A percentile compares a stretch with the other conserved stretches of the same genome.
Conservation (phyloP, 2,113 vertebrate species). For the Cyanocitta stelleri region DNA sequence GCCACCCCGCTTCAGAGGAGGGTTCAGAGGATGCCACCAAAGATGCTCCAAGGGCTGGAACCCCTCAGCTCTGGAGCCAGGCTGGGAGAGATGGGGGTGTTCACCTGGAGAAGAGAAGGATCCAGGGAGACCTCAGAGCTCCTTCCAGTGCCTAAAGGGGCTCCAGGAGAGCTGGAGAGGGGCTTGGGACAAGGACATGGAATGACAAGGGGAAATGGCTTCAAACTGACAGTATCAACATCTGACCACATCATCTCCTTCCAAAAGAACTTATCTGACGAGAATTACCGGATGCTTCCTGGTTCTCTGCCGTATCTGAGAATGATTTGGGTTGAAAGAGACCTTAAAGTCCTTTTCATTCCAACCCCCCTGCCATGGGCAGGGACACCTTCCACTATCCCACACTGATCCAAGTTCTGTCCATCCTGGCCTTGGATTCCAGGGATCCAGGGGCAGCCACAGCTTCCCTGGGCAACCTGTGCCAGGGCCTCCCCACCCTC, state of each 20-base stretch:
- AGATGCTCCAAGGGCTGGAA: background rate
- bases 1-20: background rate
- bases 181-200: background rate
- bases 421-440: background rate
- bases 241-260: background rate
- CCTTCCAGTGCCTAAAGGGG: background rate
- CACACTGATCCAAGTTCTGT: rapidly evolving
- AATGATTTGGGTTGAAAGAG: background rate
- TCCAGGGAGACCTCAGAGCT: background rate
- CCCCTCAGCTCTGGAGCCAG: background rate
- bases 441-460: background rate
- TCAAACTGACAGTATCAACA: background rate
- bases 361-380: background rate
- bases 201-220: background rate
- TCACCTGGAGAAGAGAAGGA: background rate
- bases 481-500: rapidly evolving
- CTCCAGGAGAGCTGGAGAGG: background rate
- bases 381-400: background rate
- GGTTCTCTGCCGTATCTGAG: background rate
- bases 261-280: background rate
- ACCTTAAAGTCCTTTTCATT: background rate
- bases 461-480: background rate
- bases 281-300: background rate
- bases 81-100: background rate
- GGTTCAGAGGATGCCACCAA: rapidly evolving